Conservation (phyloP, 2,113 vertebrate genomes). For the Zingel zingel region DNA sequence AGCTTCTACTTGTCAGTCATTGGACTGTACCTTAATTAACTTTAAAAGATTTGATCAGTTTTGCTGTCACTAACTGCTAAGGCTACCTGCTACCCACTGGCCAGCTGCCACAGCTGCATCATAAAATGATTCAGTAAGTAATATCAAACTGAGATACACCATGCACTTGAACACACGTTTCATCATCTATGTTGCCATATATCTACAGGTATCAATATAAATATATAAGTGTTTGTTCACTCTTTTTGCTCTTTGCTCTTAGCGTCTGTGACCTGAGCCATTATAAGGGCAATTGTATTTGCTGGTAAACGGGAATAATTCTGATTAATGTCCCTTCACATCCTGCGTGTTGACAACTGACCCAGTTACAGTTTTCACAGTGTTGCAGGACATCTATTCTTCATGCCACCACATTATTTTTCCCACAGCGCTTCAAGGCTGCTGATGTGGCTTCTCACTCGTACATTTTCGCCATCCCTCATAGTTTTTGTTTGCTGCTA, state of each 20-base stretch:
- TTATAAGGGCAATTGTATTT: neutral
- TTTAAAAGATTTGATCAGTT: neutral
- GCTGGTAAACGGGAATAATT: slow-evolving; percentile 2
- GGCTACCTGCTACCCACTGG: neutral
- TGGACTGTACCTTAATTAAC: neutral
- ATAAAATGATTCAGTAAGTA: neutral
- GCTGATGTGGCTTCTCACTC: neutral
- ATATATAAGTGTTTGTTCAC: neutral
- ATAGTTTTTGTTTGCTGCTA: neutral
- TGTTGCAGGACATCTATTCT: neutral
- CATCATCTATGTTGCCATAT: neutral
- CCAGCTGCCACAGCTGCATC: neutral
- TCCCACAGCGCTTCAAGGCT: slow-evolving; percentile 16
- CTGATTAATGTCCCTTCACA: slow-evolving; percentile 21
- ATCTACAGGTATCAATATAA: neutral
- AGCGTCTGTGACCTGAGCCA: neutral
- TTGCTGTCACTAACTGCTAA: neutral
- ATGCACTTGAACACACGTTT: neutral
- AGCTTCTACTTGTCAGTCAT: neutral
- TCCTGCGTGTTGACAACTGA: slow-evolving; percentile 27
- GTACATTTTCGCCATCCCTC: neutral
- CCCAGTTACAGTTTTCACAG: slow-evolving; percentile 12
- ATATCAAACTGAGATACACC: neutral
- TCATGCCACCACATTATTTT: slow-evolving; percentile 37
- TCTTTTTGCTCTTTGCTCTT: neutral